Evolutionary conservation across 2,113 vertebrate genomes (phyloP).

Genomic region (Dipodomys spectabilis): DNA sequence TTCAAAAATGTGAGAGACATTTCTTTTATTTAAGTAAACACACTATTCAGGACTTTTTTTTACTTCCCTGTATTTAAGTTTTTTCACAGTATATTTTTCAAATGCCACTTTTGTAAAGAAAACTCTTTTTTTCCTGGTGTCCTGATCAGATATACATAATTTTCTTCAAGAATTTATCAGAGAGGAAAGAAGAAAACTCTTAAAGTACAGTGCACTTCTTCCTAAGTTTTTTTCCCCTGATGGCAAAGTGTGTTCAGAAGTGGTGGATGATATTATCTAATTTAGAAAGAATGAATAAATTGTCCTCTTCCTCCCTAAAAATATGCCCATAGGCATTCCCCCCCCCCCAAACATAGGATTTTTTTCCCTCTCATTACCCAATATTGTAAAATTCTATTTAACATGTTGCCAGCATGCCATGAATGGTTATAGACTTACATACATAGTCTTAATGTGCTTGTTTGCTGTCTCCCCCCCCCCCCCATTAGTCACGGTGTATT

Average conservation of each 20-base stretch:
- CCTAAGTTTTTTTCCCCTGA: conserved; percentile 4
- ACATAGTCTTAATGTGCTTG: conserved; percentile 59
- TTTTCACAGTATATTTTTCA: conserved; percentile 3
- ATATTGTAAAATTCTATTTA: conserved; percentile 63
- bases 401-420: not conserved
- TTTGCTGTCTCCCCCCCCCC: conserved; percentile 56
- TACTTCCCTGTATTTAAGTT: conserved; percentile 25
- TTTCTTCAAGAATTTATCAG: too few species aligned
- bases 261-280: conserved; percentile 61
- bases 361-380: not conserved
- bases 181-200: not conserved
- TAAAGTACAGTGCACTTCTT: not conserved
- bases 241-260: conserved; percentile 46
- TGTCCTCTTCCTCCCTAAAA: not conserved
- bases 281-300: conserved; percentile 49
- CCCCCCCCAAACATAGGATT: not conserved
- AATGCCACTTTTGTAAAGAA: not conserved
- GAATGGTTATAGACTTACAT: conserved; percentile 53
- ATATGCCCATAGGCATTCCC: conserved; percentile 50
- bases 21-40: not conserved
- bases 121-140: not conserved
- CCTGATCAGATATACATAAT: too few species aligned
- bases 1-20: not conserved
- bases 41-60: not conserved
- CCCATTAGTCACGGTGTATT: conserved; percentile 78